Evolutionary conservation across 2,888 invertebrate genomes (phyloP), one percentile per base, ranked within the genome.

Genomic region (Hemithea aestivaria): DNA sequence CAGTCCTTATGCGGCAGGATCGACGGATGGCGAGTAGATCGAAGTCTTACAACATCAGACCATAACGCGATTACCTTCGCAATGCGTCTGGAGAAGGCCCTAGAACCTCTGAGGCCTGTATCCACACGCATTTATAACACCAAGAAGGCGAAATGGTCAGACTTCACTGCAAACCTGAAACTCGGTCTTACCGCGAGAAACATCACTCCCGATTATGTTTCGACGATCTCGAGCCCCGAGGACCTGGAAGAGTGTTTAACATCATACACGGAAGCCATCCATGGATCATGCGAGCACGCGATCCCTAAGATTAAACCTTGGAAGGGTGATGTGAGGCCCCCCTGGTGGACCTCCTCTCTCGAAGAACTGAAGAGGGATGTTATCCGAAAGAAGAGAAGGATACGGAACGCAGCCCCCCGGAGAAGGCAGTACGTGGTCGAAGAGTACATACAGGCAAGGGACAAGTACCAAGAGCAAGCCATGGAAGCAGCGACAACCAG

Each of bases 31-130:
- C 39, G 35, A 27, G 43, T 47, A 1, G 43, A 6, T 6, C 7
- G 28, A 6, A 0, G 6, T 49, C 3, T n/a, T n/a, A 42, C 39
- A 0, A 41, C 29, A 22, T 48, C 53, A 3, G 56, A 56, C 37
- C 53, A 50, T n/a, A n/a, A n/a, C 27, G 48, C 47, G 11, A 35
- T 27, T 0, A 51, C 54, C 1, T 8, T 9, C 0, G n/a, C n/a
- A n/a, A n/a, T n/a, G n/a, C n/a, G n/a, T n/a, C n/a, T n/a, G n/a
- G n/a, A n/a, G n/a, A n/a, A n/a, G n/a, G n/a, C n/a, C n/a, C n/a
- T n/a, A n/a, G n/a, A n/a, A n/a, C n/a, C n/a, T 51, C 54, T 20
- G 7, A 30, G 2, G 8, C 51, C 0, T 27, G 20, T 1, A 2
- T 33, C 22, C 0, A 48, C 48, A 6, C 24, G 44, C 6, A 12